Evolutionary conservation across 2,113 vertebrate species (phyloP).

Genomic region (Gulo gulo): DNA sequence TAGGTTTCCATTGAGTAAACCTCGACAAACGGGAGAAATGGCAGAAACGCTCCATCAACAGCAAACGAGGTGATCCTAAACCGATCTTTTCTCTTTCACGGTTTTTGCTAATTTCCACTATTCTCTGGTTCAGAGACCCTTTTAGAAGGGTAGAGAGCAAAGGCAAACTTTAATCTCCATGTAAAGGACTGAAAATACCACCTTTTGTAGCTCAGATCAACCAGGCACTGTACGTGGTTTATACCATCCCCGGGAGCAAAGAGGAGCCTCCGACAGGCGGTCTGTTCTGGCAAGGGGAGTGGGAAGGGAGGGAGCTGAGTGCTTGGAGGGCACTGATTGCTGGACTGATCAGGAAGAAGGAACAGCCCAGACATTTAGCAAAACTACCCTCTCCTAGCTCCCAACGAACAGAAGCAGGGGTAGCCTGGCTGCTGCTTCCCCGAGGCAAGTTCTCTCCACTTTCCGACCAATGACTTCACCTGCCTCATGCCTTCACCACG

Average conservation of each 20-base stretch:
- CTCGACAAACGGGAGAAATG: neutral
- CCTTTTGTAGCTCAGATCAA: neutral
- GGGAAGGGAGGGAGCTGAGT: fast-evolving
- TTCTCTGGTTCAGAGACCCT: neutral
- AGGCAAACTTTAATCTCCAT: neutral
- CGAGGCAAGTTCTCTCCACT: neutral
- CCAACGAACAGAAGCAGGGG: fast-evolving
- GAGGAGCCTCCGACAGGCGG: fast-evolving
- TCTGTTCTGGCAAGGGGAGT: neutral
- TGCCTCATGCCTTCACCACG: neutral
- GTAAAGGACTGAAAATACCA: too few species aligned
- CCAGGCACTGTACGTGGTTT: neutral
- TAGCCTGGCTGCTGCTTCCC: neutral
- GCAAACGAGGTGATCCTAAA: neutral
- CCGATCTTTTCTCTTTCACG: neutral
- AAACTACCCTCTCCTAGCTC: neutral
- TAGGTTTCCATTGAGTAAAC: neutral
- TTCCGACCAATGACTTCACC: neutral
- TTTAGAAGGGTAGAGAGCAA: neutral
- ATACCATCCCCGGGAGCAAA: fast-evolving
- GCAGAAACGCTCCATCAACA: neutral
- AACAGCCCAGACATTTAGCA: neutral
- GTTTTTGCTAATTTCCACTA: neutral
- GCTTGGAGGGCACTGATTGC: fast-evolving
- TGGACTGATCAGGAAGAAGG: neutral